Base-by-base conservation (phyloP, 1,140 invertebrate species). In the Nilaparvata lugens region DNA sequence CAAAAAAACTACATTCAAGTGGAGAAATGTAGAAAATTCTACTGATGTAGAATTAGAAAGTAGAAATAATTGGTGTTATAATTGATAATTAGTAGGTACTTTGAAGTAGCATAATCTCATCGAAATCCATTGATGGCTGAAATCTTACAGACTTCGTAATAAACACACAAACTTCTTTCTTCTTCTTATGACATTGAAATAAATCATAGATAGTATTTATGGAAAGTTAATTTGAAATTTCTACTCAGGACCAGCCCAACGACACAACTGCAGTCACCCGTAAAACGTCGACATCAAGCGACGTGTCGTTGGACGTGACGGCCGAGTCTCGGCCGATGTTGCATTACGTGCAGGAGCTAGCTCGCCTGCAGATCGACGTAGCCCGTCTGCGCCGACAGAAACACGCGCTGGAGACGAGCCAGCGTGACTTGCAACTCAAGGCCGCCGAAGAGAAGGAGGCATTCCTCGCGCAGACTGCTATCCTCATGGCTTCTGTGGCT, bases 311-410 rank as follows among this genome's bases (percentile, higher is more conserved):
- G 6, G 21, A 62, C 19, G 14, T 60, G 13, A 38, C 14, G 18
- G 59, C 14, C 31, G 59, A 67, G 52, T 53, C 67, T 62, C 65
- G 83, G 78, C 85, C 86, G 62, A 84, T 93, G 76, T 69, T 93
- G 18, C 88, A 92, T 75, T 92, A 92, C 71, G 85, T 83, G 51
- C 88, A 93, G 71, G 90, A 93, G 73, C 71, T 91, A 58, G 86
- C 89, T 0, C 73, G 90, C 6, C 85, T 85, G 69, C 88, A 93
- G 65, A 83, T 91, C 9, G 89, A 93, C 69, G 83, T 93, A 42
- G 79, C 83, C 0, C 77, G 79, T 42, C 74, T 91, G 6, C 76
- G 89, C 58, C 86, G 84, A 68, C 80, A 86, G 54, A 88, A 89
- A 67, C 80, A 85, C 61, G 76, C 82, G 43, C 70, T 89, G 0